Evolutionary conservation across 2,797 vertebrate genomes (phyloP).

Genomic region (Sarcophilus harrisii): DNA sequence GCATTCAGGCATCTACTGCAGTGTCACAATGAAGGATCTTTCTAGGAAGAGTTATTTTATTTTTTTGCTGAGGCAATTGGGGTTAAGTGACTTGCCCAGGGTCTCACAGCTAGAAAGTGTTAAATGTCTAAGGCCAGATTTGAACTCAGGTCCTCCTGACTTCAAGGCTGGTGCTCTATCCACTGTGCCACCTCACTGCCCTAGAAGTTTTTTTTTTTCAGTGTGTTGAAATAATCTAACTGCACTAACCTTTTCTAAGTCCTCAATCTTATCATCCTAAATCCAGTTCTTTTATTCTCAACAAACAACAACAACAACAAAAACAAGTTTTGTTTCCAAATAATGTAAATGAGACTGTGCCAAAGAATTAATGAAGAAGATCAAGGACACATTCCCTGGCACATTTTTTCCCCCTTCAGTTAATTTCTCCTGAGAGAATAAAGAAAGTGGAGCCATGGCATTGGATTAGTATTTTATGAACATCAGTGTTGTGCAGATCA

Average conservation of each 20-base stretch:
- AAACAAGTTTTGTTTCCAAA: neutral
- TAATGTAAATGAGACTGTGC: neutral
- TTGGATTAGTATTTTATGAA: neutral
- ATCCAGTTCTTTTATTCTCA: neutral
- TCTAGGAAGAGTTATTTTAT: neutral
- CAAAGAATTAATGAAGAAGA: constrained; percentile 7
- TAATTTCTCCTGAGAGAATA: constrained; percentile 34
- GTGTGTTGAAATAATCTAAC: neutral
- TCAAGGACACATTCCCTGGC: constrained; percentile 1
- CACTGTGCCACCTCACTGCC: too few species aligned
- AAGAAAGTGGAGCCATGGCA: neutral
- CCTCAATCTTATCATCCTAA: neutral
- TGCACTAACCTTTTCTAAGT: neutral
- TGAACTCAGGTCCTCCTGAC: too few species aligned
- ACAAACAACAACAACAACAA: neutral
- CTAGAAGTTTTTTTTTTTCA: neutral
- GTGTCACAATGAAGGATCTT: neutral
- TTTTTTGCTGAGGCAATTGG: too few species aligned
- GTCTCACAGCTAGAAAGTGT: too few species aligned
- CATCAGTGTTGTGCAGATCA: neutral
- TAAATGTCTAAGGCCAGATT: too few species aligned
- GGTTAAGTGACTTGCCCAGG: too few species aligned
- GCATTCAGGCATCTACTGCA: neutral
- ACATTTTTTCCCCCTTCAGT: constrained; percentile 8
- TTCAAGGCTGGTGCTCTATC: too few species aligned